Conservation (phyloP, 2,113 vertebrate species). For the Balaeniceps rex region DNA sequence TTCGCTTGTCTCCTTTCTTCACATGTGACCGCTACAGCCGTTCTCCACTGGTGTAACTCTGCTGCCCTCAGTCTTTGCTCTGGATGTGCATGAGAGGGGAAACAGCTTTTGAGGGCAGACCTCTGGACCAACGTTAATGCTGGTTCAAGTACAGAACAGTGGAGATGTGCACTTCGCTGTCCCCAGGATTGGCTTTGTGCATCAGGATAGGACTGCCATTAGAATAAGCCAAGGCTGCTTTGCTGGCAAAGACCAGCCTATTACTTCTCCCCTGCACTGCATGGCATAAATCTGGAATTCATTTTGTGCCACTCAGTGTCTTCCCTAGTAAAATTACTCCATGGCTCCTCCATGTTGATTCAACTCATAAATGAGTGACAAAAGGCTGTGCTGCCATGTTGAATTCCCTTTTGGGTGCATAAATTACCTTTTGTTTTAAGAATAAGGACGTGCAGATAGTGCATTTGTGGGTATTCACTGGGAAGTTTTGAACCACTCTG, state of each 20-base stretch:
- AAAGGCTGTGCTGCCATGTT: neutral
- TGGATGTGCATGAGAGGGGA: neutral
- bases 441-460: neutral
- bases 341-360: neutral
- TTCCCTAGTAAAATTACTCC: neutral
- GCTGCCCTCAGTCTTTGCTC: neutral
- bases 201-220: neutral
- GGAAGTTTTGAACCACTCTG: neutral
- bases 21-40: accelerated
- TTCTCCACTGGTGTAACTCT: neutral
- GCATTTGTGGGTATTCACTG: neutral
- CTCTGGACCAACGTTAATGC: neutral
- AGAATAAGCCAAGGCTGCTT: neutral
- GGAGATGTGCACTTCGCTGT: neutral
- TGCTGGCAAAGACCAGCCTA: neutral
- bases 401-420: neutral
- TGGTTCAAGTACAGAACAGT: neutral
- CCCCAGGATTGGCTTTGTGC: neutral
- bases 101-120: neutral
- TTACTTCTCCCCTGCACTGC: neutral
- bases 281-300: neutral
- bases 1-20: neutral
- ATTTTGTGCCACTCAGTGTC: neutral
- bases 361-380: neutral
- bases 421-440: neutral